These are phyloP conservation scores for Crepidodera aurea DNA, from an alignment of 2,888 invertebrate genomes.

Conservation along the genomic window DNA sequence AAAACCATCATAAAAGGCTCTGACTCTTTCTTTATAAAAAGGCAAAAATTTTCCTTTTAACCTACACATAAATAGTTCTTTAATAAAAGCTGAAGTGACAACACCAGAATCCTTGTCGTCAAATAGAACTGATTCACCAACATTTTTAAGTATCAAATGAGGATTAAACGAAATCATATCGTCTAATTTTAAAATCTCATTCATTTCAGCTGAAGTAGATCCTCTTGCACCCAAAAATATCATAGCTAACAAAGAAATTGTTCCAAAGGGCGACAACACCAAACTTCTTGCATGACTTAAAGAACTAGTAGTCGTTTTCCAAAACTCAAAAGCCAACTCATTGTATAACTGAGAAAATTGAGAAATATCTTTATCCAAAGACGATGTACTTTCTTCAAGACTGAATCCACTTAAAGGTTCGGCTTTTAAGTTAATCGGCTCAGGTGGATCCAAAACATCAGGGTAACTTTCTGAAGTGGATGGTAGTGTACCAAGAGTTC, in stretches of 20 bases:
- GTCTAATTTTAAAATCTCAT: constrained; percentile 82
- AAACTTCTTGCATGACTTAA: constrained; percentile 80
- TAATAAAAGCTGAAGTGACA: constrained; percentile 80
- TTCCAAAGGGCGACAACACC: constrained; percentile 83
- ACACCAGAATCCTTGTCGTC: constrained; percentile 75
- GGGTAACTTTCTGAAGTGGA: constrained; percentile 39
- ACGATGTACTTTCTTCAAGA: constrained; percentile 77
- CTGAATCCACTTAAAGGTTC: constrained; percentile 71
- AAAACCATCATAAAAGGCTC: constrained; percentile 86
- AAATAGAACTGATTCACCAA: constrained; percentile 79
- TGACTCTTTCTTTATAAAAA: constrained; percentile 88
- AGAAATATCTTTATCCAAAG: constrained; percentile 77
- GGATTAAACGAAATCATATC: constrained; percentile 92
- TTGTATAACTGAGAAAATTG: constrained; percentile 83
- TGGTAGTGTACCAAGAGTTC: constrained; percentile 31
- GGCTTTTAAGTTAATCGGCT: constrained; percentile 64
- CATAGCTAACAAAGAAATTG: constrained; percentile 88
- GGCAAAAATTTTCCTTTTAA: constrained; percentile 81
- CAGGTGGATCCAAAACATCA: constrained; percentile 53
- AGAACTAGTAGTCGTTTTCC: constrained; percentile 75
- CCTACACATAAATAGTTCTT: constrained; percentile 84
- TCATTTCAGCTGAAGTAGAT: constrained; percentile 89
- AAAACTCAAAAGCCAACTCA: constrained; percentile 84
- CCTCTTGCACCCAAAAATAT: constrained; percentile 88
- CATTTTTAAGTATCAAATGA: constrained; percentile 84